phyloP scores from a whole-genome alignment of 1,140 invertebrate genomes.

The Drosophila fuyamai region DNA sequence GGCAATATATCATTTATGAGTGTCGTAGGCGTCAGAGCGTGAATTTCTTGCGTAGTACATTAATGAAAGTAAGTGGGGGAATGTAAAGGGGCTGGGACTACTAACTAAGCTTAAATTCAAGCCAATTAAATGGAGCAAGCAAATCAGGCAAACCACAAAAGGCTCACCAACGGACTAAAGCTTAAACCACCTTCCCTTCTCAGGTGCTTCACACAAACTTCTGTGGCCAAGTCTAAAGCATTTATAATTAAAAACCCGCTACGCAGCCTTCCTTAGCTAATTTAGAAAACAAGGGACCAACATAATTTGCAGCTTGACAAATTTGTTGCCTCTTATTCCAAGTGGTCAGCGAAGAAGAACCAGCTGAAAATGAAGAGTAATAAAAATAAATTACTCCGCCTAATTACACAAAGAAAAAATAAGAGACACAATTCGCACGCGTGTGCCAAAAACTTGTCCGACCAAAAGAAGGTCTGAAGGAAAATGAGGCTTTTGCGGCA shows the following conservation, averaged over 20 bases:
- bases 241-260: conserved; percentile 44
- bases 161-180: conserved; percentile 4
- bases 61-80: conserved; percentile 13
- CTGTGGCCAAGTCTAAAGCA: conserved; percentile 9
- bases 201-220: conserved; percentile 3
- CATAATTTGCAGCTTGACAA: conserved; percentile 54
- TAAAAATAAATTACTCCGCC: conserved; percentile 75
- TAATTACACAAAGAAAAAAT: conserved; percentile 60
- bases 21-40: conserved; percentile 48
- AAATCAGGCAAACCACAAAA: conserved; percentile 40
- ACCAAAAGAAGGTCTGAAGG: conserved; percentile 2
- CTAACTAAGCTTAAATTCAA: conserved; percentile 24
- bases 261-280: conserved; percentile 15
- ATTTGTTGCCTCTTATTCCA: conserved; percentile 56
- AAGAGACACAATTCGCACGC: conserved; percentile 1
- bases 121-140: conserved; percentile 53
- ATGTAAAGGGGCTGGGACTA: not conserved
- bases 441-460: conserved; percentile 37
- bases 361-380: conserved; percentile 54
- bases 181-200: conserved; percentile 4
- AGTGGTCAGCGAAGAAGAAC: conserved; percentile 29
- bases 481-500: not conserved
- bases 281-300: conserved; percentile 31
- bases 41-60: conserved; percentile 32
- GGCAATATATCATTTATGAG: conserved; percentile 57